Evolutionary conservation across 1,140 invertebrate genomes (phyloP).

Genomic region (Drosophila burlai): DNA sequence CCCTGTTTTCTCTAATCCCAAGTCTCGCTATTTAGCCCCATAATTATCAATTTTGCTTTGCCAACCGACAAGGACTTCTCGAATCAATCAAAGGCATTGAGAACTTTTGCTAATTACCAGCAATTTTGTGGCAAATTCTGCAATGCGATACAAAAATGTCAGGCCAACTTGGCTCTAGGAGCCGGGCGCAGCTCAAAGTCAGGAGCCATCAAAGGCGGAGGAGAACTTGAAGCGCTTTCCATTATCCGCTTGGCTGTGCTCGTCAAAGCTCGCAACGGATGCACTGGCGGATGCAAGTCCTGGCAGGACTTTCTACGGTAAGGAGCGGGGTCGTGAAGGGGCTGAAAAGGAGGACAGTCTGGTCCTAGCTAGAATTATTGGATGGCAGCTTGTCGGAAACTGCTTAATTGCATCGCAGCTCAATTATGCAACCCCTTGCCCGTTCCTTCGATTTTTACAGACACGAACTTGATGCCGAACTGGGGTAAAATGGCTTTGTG

Average conservation of each 20-base stretch:
- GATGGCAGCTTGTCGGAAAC: conserved; percentile 67
- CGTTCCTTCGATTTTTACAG: conserved; percentile 1
- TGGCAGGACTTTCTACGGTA: conserved; percentile 12
- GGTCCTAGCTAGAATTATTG: conserved; percentile 56
- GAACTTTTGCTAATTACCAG: conserved; percentile 48
- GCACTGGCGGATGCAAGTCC: conserved; percentile 45
- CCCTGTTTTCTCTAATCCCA: not conserved
- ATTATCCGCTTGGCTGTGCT: conserved; percentile 55
- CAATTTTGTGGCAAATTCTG: conserved; percentile 34
- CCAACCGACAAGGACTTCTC: conserved; percentile 2
- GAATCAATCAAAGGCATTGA: conserved; percentile 32
- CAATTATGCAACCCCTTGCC: conserved; percentile 59
- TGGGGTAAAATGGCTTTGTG: conserved; percentile 16
- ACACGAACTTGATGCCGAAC: conserved; percentile 23
- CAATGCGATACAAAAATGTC: conserved; percentile 40
- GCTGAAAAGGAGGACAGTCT: conserved; percentile 1
- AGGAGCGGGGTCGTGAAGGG: not conserved
- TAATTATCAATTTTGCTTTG: conserved; percentile 17
- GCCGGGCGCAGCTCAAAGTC: conserved; percentile 36
- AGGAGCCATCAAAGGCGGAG: conserved; percentile 39
- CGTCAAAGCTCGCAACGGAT: conserved; percentile 47
- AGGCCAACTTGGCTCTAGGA: conserved; percentile 30
- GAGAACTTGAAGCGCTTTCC: conserved; percentile 47
- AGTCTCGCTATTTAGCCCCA: conserved; percentile 12
- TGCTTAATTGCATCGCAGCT: conserved; percentile 76